These are phyloP conservation scores for Panurus biarmicus DNA, from an alignment of 2,113 vertebrate species.

Conservation along the genomic window DNA sequence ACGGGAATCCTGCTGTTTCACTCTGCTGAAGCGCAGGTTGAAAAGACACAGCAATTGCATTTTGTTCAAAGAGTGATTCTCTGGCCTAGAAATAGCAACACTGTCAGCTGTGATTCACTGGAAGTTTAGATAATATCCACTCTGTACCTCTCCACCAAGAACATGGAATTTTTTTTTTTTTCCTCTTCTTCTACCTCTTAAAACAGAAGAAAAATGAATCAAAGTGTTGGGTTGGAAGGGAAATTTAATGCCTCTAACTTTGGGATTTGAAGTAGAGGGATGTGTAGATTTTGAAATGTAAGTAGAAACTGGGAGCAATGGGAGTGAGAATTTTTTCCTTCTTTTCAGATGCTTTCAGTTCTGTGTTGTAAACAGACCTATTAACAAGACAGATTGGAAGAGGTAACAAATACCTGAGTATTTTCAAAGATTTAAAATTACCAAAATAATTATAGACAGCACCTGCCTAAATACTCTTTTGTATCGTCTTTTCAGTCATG, in stretches of 20 bases:
- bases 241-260: background rate
- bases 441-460: background rate
- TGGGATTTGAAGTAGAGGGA: background rate
- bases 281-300: background rate
- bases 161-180: background rate
- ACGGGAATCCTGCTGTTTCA: slow-evolving; percentile 81
- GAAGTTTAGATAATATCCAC: slow-evolving; percentile 75
- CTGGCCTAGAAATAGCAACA: slow-evolving; percentile 78
- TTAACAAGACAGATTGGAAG: background rate
- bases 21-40: slow-evolving; percentile 79
- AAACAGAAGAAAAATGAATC: slow-evolving; percentile 47
- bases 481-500: background rate
- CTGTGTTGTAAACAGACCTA: background rate
- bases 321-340: background rate
- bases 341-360: background rate
- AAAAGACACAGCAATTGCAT: slow-evolving; percentile 81
- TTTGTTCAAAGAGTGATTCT: slow-evolving; percentile 82
- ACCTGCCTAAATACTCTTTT: background rate
- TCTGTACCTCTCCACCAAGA: slow-evolving; percentile 57
- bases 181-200: background rate
- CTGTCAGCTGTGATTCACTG: slow-evolving; percentile 77
- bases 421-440: background rate
- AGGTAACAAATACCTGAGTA: background rate
- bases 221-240: background rate
- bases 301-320: background rate